Evolutionary conservation across 1,140 invertebrate species (phyloP).

Genomic region (Hirudo medicinalis): DNA sequence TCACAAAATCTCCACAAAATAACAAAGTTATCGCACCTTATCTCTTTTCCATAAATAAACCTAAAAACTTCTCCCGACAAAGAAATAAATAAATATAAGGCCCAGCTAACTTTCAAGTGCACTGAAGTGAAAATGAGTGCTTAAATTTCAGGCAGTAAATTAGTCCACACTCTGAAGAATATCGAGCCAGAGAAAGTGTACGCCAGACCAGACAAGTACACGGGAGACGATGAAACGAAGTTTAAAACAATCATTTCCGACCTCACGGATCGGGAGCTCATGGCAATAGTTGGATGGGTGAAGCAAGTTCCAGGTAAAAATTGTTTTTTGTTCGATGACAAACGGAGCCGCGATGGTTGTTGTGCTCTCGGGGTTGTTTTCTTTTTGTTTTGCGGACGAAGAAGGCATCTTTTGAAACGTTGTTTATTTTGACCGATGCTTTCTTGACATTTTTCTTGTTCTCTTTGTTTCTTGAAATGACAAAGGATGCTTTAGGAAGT

Average conservation of each 20-base stretch:
- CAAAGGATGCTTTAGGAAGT: no score
- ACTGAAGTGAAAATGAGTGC: slow-evolving; percentile 22
- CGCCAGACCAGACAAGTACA: slow-evolving; percentile 44
- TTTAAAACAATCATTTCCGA: slow-evolving; percentile 59
- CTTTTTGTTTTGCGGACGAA: no score
- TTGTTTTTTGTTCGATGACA: background rate
- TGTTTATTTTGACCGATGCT: no score
- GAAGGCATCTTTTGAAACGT: no score
- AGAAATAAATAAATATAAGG: background rate
- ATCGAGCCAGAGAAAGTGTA: slow-evolving; percentile 75
- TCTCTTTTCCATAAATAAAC: background rate
- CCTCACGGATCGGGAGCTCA: slow-evolving; percentile 81
- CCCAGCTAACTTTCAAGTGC: background rate
- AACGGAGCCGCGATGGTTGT: no score
- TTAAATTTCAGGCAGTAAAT: slow-evolving; percentile 60
- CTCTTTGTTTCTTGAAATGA: no score
- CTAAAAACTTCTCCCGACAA: slow-evolving; percentile 16
- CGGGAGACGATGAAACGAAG: slow-evolving; percentile 45
- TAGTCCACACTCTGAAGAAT: slow-evolving; percentile 66
- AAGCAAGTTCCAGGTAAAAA: slow-evolving; percentile 77
- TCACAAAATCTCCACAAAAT: background rate
- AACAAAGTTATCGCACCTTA: background rate
- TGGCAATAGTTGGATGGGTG: slow-evolving; percentile 88
- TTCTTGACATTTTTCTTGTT: no score
- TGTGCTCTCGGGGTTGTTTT: no score